phyloP scores from a whole-genome alignment of 2,113 vertebrate genomes.

The Sterrhoptilus dennistouni region DNA sequence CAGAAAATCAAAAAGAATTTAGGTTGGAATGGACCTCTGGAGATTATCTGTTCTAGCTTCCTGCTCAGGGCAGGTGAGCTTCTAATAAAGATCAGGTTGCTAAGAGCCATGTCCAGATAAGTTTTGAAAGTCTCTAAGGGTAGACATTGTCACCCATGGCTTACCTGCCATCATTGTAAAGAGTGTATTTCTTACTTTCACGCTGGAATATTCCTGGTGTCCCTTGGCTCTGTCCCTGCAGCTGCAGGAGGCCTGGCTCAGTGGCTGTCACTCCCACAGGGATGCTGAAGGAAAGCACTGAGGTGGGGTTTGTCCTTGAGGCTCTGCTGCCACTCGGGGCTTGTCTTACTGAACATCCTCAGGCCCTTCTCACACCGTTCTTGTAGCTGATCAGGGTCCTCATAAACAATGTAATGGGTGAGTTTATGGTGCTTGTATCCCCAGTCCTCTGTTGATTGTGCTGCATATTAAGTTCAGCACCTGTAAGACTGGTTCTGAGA shows the following conservation, averaged over 20 bases:
- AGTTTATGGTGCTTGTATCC: not conserved
- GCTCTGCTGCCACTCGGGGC: not conserved
- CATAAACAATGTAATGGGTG: too few relatives aligned
- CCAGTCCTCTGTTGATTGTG: not conserved
- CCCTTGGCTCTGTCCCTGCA: not conserved
- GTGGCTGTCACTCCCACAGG: not conserved
- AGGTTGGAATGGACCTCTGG: not conserved
- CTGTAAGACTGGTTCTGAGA: not conserved
- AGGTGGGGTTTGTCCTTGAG: not conserved
- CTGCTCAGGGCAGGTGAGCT: not conserved
- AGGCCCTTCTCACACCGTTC: not conserved
- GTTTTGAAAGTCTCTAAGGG: not conserved
- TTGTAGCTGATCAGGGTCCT: not conserved
- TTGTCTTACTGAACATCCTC: not conserved
- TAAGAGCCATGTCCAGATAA: not conserved
- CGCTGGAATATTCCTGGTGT: not conserved
- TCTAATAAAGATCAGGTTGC: not conserved
- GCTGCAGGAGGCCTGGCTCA: not conserved
- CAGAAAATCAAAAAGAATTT: not conserved
- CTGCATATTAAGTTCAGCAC: not conserved
- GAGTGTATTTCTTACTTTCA: not conserved
- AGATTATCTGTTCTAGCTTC: not conserved
- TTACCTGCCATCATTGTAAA: not conserved
- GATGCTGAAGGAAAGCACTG: not conserved
- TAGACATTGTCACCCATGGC: not conserved